Percentiles rank a stretch among this genome's conserved stretches.
Conservation (phyloP, 2,888 invertebrate genomes). For the Bellardia pandia region DNA sequence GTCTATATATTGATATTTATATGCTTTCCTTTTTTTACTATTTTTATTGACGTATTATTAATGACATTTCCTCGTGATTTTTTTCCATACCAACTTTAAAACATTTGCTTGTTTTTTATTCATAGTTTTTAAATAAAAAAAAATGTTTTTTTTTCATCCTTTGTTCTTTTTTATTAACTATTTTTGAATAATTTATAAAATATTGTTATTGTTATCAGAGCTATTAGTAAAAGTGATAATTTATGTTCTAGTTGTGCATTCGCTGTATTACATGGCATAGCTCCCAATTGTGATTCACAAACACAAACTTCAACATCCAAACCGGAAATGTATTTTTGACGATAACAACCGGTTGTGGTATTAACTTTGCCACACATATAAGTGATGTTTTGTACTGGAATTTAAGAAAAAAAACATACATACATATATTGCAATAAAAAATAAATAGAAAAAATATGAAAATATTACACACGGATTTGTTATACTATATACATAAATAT, state of each 20-base stretch:
- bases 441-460: conserved; percentile 17
- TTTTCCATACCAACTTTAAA: conserved; percentile 23
- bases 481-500: background rate
- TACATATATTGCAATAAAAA: background rate
- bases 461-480: background rate
- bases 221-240: conserved; percentile 69
- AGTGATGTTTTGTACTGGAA: conserved; percentile 88
- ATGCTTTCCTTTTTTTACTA: conserved; percentile 30
- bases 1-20: conserved; percentile 68
- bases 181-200: conserved; percentile 69
- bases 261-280: conserved; percentile 84
- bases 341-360: conserved; percentile 86
- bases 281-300: conserved; percentile 83
- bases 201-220: conserved; percentile 66
- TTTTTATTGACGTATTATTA: conserved; percentile 66
- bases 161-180: conserved; percentile 56
- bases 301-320: conserved; percentile 85
- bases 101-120: conserved; percentile 26
- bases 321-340: conserved; percentile 84
- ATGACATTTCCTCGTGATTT: conserved; percentile 61
- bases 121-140: conserved; percentile 1
- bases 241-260: conserved; percentile 53
- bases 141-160: conserved; percentile 12
- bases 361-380: conserved; percentile 89
- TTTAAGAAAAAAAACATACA: background rate